Base-by-base conservation (phyloP, 1,140 invertebrate species). In the Globodera rostochiensis region DNA sequence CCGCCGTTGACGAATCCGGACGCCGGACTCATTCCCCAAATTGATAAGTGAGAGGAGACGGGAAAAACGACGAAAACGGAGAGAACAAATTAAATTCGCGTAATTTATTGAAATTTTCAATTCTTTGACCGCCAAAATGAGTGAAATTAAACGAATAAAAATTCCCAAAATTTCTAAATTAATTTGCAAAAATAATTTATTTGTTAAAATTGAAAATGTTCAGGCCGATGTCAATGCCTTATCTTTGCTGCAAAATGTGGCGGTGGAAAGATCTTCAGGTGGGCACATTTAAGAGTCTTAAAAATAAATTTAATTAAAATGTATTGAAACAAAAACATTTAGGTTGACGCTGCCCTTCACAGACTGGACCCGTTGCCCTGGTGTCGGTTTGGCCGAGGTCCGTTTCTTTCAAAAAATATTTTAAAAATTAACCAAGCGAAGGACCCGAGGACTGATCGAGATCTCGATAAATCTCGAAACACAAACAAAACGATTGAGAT, bases 211-310 rank as follows among this genome's bases (percentile, higher is more conserved):
- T 64, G 6, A 11, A 9, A 6, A 15, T 78, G 8, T 36, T 49
- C 49, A 77, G 83, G 50, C 74, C 83, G 53, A 84, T 85, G 87
- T 83, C 82, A 75, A 90, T 89, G 88, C 88, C 88, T 19, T 89
- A 89, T 74, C 80, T 89, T 47, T 89, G 88, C 69, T 89, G 88
- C 71, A 89, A 89, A 79, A 86, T 89, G 83, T 89, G 88, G 88
- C 64, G 88, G 21, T 89, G 88, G 88, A 87, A 85, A 73, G 88
- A 90, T 53, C 79, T 89, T 21, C 87, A 88, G 75, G 86, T 89
- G 75, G 25, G 46, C 36, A 19, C 9, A 6, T 79, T 13, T 76
- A 45, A 81, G 84, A 82, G 77, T 80, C n/a, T 7, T 81, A 9
- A 84, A 81, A n/a, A 45, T n/a, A 6, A 53, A 53, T 53, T 53